Conservation (phyloP, 2,797 vertebrate species). For the Coccyzus lansbergi region DNA sequence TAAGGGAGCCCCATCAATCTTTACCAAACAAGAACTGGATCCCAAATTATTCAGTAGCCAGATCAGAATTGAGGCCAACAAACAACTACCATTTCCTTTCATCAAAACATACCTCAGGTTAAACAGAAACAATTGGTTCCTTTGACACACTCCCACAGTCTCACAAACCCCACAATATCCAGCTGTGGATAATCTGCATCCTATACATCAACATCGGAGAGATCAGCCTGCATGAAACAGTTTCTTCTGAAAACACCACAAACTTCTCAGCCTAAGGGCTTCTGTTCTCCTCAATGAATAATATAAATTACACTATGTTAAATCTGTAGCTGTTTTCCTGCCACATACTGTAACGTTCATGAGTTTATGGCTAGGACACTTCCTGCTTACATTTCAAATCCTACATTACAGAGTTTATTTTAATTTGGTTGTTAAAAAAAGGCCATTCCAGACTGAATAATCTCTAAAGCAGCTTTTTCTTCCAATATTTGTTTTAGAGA, state of each 20-base stretch:
- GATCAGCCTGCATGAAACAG: not conserved
- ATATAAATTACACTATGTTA: not conserved
- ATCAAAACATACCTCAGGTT: not conserved
- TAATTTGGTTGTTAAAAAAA: not conserved
- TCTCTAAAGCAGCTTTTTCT: not conserved
- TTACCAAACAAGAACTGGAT: not conserved
- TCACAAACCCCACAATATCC: accelerated
- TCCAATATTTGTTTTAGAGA: not conserved
- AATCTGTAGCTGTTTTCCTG: not conserved
- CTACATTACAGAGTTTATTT: not conserved
- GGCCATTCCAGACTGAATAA: not conserved
- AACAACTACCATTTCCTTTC: not conserved
- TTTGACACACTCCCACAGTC: not conserved
- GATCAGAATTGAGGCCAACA: not conserved
- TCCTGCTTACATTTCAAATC: not conserved
- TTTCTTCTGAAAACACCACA: not conserved
- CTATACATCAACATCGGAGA: not conserved
- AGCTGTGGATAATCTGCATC: not conserved
- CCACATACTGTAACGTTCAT: not conserved
- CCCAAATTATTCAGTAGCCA: not conserved
- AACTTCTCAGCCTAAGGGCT: not conserved
- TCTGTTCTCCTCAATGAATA: not conserved
- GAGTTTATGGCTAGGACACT: not conserved
- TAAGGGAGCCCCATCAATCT: not conserved
- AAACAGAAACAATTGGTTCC: not conserved